Evolutionary conservation across 2,113 vertebrate species (phyloP).

Genomic region (Phalacrocorax pelagicus): DNA sequence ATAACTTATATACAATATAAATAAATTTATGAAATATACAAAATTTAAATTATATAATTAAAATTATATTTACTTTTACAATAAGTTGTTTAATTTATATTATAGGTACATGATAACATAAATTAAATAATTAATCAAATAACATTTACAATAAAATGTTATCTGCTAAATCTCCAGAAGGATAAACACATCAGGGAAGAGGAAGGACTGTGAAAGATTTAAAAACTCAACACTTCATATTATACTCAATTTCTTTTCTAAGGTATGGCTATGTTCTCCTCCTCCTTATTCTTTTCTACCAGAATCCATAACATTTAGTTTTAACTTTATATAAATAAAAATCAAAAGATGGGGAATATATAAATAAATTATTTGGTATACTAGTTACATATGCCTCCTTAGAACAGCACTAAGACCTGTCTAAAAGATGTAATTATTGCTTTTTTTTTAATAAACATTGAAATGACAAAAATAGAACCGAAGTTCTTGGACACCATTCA

Average conservation of each 20-base stretch:
- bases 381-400: neutral
- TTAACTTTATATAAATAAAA: neutral
- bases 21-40: no score
- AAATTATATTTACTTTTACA: no score
- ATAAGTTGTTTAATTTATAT: no score
- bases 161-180: neutral
- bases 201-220: neutral
- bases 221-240: neutral
- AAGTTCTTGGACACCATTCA: neutral
- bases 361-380: neutral
- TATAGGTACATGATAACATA: no score
- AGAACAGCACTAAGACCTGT: neutral
- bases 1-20: no score
- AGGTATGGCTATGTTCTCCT: neutral
- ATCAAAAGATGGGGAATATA: neutral
- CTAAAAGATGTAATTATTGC: neutral
- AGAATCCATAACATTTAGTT: neutral
- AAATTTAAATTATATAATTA: no score
- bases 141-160: neutral
- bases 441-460: neutral
- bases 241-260: neutral
- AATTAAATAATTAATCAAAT: no score
- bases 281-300: neutral
- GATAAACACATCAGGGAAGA: neutral
- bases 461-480: neutral